These are phyloP conservation scores for Eufriesea mexicana DNA, from an alignment of 1,140 invertebrate genomes.

Conservation along the genomic window DNA sequence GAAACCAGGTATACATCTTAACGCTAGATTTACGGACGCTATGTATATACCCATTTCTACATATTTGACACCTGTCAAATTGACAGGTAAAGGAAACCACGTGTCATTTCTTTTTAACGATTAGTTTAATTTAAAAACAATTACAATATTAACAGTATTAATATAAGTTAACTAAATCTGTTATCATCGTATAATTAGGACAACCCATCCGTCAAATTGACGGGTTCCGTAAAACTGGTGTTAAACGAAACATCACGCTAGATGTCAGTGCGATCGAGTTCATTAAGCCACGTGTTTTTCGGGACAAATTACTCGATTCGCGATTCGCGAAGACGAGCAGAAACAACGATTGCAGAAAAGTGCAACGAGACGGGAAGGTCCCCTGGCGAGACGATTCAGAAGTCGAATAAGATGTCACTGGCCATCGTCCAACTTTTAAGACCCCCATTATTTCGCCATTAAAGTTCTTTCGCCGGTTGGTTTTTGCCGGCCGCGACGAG, in stretches of 20 bases:
- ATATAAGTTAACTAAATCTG: too few species aligned
- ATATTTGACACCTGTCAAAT: too few species aligned
- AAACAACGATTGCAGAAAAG: background rate
- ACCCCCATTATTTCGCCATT: conserved; percentile 71
- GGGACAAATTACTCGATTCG: background rate
- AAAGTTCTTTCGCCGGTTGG: conserved; percentile 58
- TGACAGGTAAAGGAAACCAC: too few species aligned
- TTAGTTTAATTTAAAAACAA: too few species aligned
- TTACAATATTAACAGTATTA: too few species aligned
- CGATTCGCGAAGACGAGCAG: background rate
- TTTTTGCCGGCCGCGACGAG: conserved; percentile 39
- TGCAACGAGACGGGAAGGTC: background rate
- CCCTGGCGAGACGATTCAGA: conserved; percentile 19
- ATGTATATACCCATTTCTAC: too few species aligned
- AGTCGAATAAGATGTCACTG: conserved; percentile 60
- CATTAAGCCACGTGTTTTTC: background rate
- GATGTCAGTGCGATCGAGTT: background rate
- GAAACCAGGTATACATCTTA: too few species aligned
- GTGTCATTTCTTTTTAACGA: too few species aligned
- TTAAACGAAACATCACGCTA: background rate
- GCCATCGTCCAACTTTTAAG: conserved; percentile 63
- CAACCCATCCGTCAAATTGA: too few species aligned
- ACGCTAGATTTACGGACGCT: too few species aligned
- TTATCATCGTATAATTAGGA: too few species aligned
- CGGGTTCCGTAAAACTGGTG: too few species aligned